Evolutionary conservation across 2,113 vertebrate genomes (phyloP).

Genomic region (Todiramphus chloris): DNA sequence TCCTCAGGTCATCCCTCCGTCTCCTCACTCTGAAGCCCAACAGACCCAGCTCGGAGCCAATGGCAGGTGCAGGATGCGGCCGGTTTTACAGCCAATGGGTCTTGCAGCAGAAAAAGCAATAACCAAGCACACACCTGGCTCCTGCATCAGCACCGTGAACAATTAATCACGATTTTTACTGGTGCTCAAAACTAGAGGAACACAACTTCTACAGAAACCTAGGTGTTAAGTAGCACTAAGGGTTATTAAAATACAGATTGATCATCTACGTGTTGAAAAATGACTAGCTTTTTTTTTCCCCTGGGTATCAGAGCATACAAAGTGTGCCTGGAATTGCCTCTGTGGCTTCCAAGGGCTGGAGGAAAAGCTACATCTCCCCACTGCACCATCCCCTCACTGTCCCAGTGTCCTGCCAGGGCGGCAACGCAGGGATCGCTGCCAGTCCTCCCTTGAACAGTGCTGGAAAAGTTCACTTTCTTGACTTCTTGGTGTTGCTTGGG

Average conservation of each 20-base stretch:
- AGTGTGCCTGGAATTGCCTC: background rate
- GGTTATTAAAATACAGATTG: background rate
- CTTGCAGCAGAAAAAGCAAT: background rate
- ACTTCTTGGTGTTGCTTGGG: background rate
- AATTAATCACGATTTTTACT: background rate
- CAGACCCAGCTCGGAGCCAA: background rate
- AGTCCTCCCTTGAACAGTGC: background rate
- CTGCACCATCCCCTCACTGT: background rate
- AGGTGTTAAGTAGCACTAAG: background rate
- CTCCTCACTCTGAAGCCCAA: background rate
- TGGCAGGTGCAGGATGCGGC: rapidly evolving
- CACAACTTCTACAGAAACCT: background rate
- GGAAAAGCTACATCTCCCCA: background rate
- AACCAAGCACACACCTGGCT: background rate
- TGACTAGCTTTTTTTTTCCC: background rate
- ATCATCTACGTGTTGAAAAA: background rate
- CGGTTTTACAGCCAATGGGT: background rate
- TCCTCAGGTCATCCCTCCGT: background rate
- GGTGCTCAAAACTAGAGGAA: background rate
- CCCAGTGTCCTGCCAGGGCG: rapidly evolving
- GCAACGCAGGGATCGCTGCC: background rate
- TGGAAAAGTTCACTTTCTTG: background rate
- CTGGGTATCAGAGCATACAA: background rate
- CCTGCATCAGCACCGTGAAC: background rate
- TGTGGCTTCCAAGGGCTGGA: background rate